Evolutionary conservation across 1,140 invertebrate species (phyloP).

Genomic region (Alviniconcha marisindica): DNA sequence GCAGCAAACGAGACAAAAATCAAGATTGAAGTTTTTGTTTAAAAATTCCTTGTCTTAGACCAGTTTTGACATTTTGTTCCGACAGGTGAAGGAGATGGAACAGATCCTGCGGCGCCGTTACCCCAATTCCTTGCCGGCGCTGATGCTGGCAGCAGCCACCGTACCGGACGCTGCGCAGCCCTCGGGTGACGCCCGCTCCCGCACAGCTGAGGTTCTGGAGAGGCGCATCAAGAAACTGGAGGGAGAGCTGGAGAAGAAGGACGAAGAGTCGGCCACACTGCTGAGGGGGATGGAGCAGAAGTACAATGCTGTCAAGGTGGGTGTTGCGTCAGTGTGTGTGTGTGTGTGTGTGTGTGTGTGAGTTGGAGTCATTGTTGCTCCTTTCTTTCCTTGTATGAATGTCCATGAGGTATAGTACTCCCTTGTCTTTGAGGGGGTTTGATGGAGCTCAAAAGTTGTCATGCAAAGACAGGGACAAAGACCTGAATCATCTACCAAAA

Average conservation of each 20-base stretch:
- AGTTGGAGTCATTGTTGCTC: too few relatives aligned
- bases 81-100: conserved; percentile 74
- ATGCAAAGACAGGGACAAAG: too few relatives aligned
- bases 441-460: too few relatives aligned
- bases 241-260: conserved; percentile 67
- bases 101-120: conserved; percentile 67
- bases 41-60: too few relatives aligned
- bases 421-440: too few relatives aligned
- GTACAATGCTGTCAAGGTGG: conserved; percentile 73
- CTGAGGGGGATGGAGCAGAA: conserved; percentile 73
- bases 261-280: conserved; percentile 63
- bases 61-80: neutral
- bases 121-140: conserved; percentile 72
- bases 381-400: too few relatives aligned
- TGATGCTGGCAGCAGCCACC: conserved; percentile 72
- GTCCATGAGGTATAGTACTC: too few relatives aligned
- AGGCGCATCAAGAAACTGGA: conserved; percentile 70
- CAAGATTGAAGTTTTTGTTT: too few relatives aligned
- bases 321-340: too few relatives aligned
- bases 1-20: too few relatives aligned
- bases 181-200: conserved; percentile 27
- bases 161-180: conserved; percentile 47
- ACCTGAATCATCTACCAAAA: too few relatives aligned
- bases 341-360: too few relatives aligned
- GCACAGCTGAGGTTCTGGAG: conserved; percentile 64